Conservation (phyloP, 2,797 vertebrate species). For the Pseudomugil tenellus region DNA sequence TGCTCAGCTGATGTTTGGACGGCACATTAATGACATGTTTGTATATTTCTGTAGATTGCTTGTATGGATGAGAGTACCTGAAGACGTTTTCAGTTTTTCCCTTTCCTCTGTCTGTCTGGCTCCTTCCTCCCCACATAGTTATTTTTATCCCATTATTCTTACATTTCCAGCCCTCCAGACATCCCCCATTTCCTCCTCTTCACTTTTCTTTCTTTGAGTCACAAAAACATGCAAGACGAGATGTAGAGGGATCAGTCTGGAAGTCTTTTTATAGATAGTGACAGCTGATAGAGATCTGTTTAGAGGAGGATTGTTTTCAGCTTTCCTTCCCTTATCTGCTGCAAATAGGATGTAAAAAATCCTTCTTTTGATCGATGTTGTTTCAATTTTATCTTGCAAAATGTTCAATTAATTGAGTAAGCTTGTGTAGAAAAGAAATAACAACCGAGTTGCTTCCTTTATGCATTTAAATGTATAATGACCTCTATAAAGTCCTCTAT, state of each 20-base stretch:
- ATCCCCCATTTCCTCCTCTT: slow-evolving; percentile 5
- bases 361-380: not conserved
- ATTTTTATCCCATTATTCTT: slow-evolving; percentile 49
- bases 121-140: slow-evolving; percentile 36
- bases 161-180: slow-evolving; percentile 32
- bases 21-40: slow-evolving; percentile 27
- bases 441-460: too few relatives aligned
- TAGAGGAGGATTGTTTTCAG: not conserved
- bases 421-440: too few relatives aligned
- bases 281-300: slow-evolving; percentile 23
- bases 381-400: not conserved
- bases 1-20: slow-evolving; percentile 29
- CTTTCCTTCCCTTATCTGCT: too few relatives aligned
- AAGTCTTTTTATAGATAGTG: slow-evolving; percentile 17
- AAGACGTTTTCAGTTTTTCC: slow-evolving; percentile 1
- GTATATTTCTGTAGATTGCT: slow-evolving; percentile 13
- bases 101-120: slow-evolving; percentile 8
- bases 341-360: too few relatives aligned
- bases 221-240: slow-evolving; percentile 33
- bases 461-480: not conserved
- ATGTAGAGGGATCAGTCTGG: slow-evolving; percentile 33
- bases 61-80: not conserved
- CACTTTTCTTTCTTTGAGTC: slow-evolving; percentile 32
- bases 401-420: too few relatives aligned
- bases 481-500: not conserved